Evolutionary conservation across 2,888 invertebrate species (phyloP), one percentile per base, ranked within the genome.

Genomic region (Drosophila helvetica): DNA sequence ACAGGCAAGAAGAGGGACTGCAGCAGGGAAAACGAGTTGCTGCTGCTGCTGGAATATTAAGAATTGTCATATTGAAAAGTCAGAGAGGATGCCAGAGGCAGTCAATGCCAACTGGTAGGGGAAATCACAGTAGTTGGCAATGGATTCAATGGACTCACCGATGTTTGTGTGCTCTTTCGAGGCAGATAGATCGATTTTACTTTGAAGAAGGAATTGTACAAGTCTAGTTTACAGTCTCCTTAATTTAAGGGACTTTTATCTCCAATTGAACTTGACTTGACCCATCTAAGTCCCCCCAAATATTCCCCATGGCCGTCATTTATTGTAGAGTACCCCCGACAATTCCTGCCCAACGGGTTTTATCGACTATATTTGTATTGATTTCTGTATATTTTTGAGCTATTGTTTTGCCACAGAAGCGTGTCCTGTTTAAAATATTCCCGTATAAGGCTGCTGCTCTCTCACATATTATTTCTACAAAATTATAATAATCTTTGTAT

Each of bases 41-140:
- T 27, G 27, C 27, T 27, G 25, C 25, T 25, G 53, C 74, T 82
- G 75, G 82, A 89, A 89, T 87, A 89, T 88, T 86, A 84, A 88
- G 89, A 88, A 84, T 80, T 84, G 89, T 86, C 87, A 85, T 88
- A 85, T 83, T 75, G 80, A 80, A 69, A 77, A 80, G 76, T 65
- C 80, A 53, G 33, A 65, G 74, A 65, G 74, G 80, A 75, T 79
- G 83, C 80, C 80, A 72, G 27, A 46, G 54, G 54, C 42, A 74
- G 67, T 65, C 82, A 81, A 85, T 75, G 77, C 68, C 72, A 77
- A 70, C 38, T 38, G 65, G 12, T 10, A 30, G 22, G 27, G 43
- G 33, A 19, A 59, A n/a, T 19, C 47, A n/a, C 46, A 59, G 45
- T 53, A n/a, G 38, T 7, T 15, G 7, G 17, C 10, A 53, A 17